Base-by-base conservation (phyloP, 2,797 vertebrate genomes). In the Pangasius larnaudii region DNA sequence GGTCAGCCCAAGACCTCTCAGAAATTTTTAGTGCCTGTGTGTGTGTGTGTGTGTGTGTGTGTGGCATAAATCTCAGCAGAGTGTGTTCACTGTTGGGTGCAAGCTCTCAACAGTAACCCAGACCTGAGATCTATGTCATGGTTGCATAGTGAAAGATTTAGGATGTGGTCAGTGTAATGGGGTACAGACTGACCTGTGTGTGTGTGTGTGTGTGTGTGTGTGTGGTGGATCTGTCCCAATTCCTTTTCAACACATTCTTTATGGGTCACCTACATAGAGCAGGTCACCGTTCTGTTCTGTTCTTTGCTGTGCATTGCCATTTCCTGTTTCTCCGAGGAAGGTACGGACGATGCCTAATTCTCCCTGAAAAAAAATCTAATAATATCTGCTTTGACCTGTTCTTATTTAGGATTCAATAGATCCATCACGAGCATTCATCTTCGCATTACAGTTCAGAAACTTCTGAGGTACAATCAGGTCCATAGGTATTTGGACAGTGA, bases 261-360 rank as follows among this genome's bases (percentile, higher is more conserved):
- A 93, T 95, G 94, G 95, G 94, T 96, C 94, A 95, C 94, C 94
- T 93, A 95, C 90, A 95, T 94, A 90, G 86, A 91, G 87, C 86
- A 53, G 89, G 89, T 90, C 91, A 91, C 59, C 86, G 84, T 79
- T 85, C 58, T 89, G 74, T 74, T 79, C 77, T 53, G n/a, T 79
- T 79, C 51, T 81, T 27, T 42, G 58, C 56, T 61, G 56, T 2
- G 5, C 19, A 39, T 72, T 86, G 75, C 81, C 49, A 19, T 84
- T 89, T 69, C 63, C 81, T 36, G 4, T 85, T 89, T 69, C 85
- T 85, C 86, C 39, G 65, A 49, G 79, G 59, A 90, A 86, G 42
- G 61, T 58, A 78, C 86, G 59, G 46, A 36, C 61, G 42, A 53
- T 51, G 77, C 74, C 56, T 59, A 65, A 65, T 74, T 87, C 86